A percentile compares a stretch with the other conserved stretches of the same genome.
Evolutionary conservation across 2,888 invertebrate genomes (phyloP).

Genomic region (Troilus luridus): DNA sequence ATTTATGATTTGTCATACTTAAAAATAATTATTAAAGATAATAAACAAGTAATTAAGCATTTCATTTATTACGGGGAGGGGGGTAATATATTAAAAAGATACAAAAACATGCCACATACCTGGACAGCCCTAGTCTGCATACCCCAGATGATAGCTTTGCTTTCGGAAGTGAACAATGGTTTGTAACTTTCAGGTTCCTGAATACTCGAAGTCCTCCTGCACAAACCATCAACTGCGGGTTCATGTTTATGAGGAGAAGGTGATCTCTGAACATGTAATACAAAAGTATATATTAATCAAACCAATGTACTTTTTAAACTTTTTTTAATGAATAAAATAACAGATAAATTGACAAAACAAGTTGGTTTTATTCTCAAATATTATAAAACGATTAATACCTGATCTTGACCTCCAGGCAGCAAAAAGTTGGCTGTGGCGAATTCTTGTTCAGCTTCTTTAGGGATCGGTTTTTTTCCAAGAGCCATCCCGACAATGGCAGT

Average conservation of each 20-base stretch:
- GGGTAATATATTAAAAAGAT: not conserved
- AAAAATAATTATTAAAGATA: not conserved
- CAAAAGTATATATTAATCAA: not conserved
- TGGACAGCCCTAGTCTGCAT: slow-evolving; percentile 98
- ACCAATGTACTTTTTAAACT: too few relatives aligned
- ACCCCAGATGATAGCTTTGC: slow-evolving; percentile 97
- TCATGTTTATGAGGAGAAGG: slow-evolving; percentile 60
- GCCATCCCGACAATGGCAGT: slow-evolving; percentile 99
- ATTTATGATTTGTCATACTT: not conserved
- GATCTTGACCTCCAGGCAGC: slow-evolving; percentile 81
- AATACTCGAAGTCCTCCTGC: slow-evolving; percentile 53
- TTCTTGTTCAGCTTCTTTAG: slow-evolving; percentile 78
- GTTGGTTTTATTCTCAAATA: not conserved
- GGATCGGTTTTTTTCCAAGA: slow-evolving; percentile 89
- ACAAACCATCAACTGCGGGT: not conserved
- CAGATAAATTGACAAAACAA: too few relatives aligned
- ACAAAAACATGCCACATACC: slow-evolving; percentile 65
- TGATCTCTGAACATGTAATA: slow-evolving; percentile 57
- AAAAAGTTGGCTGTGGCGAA: slow-evolving; percentile 92
- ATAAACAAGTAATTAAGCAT: too few relatives aligned
- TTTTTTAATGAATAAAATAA: not conserved
- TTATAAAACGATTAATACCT: slow-evolving; percentile 65
- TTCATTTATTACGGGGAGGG: too few relatives aligned
- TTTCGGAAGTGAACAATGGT: slow-evolving; percentile 84
- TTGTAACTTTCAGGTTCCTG: slow-evolving; percentile 62